A percentile compares a stretch with the other conserved stretches of the same genome.
Evolutionary conservation across 2,888 invertebrate species (phyloP).

Genomic region (Rhagonycha lutea): DNA sequence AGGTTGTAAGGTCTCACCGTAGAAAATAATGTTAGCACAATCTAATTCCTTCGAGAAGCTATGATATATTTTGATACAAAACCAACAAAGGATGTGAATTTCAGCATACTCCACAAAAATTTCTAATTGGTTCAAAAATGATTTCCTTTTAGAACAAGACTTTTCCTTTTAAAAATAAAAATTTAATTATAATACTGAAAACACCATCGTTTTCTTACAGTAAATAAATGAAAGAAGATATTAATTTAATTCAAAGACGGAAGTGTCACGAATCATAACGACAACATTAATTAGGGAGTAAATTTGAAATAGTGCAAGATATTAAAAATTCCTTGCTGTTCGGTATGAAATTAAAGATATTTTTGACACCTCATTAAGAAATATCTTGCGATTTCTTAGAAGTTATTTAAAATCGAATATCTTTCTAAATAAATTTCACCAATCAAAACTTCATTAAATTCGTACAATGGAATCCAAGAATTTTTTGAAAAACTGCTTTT

Average conservation of each 20-base stretch:
- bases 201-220: not conserved
- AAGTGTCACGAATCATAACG: not conserved
- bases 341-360: not conserved
- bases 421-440: slow-evolving; percentile 3
- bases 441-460: slow-evolving; percentile 10
- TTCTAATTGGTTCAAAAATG: not conserved
- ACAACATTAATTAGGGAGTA: not conserved
- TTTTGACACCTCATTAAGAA: slow-evolving; percentile 13
- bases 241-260: not conserved
- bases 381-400: slow-evolving; percentile 5
- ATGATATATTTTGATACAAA: not conserved
- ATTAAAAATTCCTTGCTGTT: not conserved
- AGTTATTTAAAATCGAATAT: slow-evolving; percentile 13
- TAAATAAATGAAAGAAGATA: not conserved
- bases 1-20: not conserved
- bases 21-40: slow-evolving; percentile 5
- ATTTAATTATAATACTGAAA: not conserved
- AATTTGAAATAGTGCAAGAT: not conserved
- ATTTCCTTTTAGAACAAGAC: not conserved
- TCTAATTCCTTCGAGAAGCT: slow-evolving; percentile 1
- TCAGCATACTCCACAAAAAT: not conserved
- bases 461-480: slow-evolving; percentile 4
- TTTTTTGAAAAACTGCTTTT: not conserved
- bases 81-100: not conserved
- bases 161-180: not conserved